These are phyloP conservation scores for Enteromius fasciolatus DNA, from an alignment of 2,797 vertebrate species.

Conservation along the genomic window DNA sequence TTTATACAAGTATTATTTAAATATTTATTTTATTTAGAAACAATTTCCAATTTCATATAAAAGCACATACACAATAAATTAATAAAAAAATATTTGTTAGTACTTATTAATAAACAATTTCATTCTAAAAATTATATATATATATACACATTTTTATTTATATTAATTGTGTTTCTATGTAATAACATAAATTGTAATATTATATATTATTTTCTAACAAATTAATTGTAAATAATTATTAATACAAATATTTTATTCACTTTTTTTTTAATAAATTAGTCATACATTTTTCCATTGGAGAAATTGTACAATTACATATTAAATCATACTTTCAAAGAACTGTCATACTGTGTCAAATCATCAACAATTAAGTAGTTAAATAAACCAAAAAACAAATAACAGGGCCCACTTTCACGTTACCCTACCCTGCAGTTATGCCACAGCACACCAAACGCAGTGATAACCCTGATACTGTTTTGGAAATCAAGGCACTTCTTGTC, in stretches of 20 bases:
- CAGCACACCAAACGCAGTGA: constrained; percentile 45
- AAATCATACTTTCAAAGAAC: not conserved
- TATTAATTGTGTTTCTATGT: not conserved
- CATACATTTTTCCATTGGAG: not conserved
- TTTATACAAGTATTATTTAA: not conserved
- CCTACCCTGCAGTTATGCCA: constrained; percentile 10
- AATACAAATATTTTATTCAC: not conserved
- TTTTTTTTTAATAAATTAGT: not conserved
- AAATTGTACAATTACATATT: not conserved
- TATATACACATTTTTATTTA: too few relatives aligned
- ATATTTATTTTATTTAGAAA: not conserved
- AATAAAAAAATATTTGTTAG: not conserved
- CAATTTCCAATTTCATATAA: not conserved
- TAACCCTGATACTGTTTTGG: constrained; percentile 57
- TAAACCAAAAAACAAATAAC: constrained; percentile 22
- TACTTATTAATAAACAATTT: not conserved
- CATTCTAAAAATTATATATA: not conserved
- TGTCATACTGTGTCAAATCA: not conserved
- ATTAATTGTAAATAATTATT: not conserved
- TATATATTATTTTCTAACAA: not conserved
- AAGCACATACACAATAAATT: not conserved
- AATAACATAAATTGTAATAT: not conserved
- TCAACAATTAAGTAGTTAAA: not conserved
- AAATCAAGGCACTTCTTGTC: constrained; percentile 64
- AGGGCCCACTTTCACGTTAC: constrained; percentile 9